These are phyloP conservation scores for Nannoperca australis DNA, from an alignment of 2,797 vertebrate genomes.

Conservation along the genomic window DNA sequence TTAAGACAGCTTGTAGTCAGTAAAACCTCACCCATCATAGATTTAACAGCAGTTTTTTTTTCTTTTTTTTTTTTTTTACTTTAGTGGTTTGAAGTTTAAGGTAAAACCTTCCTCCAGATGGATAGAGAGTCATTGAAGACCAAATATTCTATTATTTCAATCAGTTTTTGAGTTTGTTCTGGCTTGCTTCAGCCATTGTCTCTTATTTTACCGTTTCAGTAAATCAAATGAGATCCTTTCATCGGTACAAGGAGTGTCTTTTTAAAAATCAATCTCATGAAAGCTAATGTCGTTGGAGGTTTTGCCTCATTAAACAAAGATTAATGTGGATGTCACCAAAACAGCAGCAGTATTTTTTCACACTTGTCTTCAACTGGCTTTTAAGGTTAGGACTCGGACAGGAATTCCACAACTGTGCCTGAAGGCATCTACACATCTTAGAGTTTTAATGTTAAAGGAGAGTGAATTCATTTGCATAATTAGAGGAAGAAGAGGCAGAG, in stretches of 20 bases:
- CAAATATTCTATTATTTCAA: background rate
- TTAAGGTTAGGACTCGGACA: conserved; percentile 22
- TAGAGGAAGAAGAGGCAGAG: conserved; percentile 60
- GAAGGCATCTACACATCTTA: conserved; percentile 53
- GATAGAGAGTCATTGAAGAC: background rate
- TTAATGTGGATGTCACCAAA: conserved; percentile 46
- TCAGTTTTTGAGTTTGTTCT: background rate
- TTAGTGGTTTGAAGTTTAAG: background rate
- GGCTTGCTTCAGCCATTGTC: background rate
- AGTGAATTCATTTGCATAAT: conserved; percentile 70
- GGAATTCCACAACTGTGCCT: conserved; percentile 39
- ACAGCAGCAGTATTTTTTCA: conserved; percentile 22
- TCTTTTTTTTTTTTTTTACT: too few relatives aligned
- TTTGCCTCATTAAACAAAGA: conserved; percentile 65
- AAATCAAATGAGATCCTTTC: background rate
- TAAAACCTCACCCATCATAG: conserved; percentile 6
- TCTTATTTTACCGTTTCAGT: background rate
- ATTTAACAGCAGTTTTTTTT: too few relatives aligned
- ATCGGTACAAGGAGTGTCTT: conserved; percentile 11
- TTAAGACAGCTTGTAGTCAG: conserved; percentile 17
- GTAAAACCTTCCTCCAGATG: background rate
- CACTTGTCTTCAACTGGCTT: conserved; percentile 32
- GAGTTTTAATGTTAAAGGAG: conserved; percentile 54
- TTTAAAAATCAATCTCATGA: conserved; percentile 35
- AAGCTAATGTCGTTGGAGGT: conserved; percentile 45